Evolutionary conservation across 92 coral and sea anemone genomes (phyloP).

Genomic region (Phenganax marumi): DNA sequence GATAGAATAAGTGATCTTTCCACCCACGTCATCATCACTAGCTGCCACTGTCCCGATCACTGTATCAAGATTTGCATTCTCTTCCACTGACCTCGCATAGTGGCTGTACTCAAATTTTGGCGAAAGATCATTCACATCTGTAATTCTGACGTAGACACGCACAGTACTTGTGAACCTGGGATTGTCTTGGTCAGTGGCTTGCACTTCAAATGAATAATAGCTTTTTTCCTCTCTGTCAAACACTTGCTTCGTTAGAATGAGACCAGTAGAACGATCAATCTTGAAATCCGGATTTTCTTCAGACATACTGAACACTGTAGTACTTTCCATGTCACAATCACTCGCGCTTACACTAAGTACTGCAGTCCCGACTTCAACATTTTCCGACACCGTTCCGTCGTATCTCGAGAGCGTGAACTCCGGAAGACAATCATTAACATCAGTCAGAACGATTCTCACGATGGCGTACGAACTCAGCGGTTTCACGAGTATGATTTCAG

Average conservation of each 20-base stretch:
- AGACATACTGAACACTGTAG: constrained; percentile 67
- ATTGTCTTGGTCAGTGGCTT: constrained; percentile 71
- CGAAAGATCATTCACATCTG: constrained; percentile 75
- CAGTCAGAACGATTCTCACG: constrained; percentile 72
- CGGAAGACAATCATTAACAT: constrained; percentile 92
- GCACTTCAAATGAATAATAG: constrained; percentile 63
- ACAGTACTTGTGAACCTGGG: constrained; percentile 50
- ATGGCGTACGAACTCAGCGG: constrained; percentile 70
- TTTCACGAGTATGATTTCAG: constrained; percentile 63
- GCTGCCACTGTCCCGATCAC: constrained; percentile 68
- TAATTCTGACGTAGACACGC: constrained; percentile 64
- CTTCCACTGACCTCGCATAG: constrained; percentile 67
- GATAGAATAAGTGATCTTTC: constrained; percentile 71
- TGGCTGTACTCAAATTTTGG: constrained; percentile 64
- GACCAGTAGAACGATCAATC: constrained; percentile 60
- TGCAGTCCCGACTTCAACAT: constrained; percentile 73
- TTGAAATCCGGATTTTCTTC: constrained; percentile 50
- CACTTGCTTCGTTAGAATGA: constrained; percentile 64
- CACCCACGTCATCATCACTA: constrained; percentile 74
- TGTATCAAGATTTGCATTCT: constrained; percentile 60
- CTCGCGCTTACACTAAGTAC: constrained; percentile 75
- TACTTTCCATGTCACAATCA: constrained; percentile 72
- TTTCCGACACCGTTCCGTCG: constrained; percentile 85
- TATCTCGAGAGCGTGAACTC: constrained; percentile 72
- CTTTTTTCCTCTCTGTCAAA: constrained; percentile 76